Evolutionary conservation across 1,140 invertebrate species (phyloP).

Genomic region (Drosophila pandora): DNA sequence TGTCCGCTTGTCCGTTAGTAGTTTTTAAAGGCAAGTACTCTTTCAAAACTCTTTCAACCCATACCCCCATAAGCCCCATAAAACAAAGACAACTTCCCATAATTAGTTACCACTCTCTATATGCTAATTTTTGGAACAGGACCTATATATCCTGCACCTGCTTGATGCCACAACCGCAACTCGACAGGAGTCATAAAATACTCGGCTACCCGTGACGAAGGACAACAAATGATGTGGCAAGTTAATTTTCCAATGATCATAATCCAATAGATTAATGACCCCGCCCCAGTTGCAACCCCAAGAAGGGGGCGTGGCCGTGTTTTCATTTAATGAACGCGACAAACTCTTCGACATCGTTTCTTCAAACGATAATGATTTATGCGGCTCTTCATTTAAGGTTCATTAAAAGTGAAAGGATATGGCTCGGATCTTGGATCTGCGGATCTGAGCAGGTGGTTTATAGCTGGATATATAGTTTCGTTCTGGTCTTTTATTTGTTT

Average conservation of each 20-base stretch:
- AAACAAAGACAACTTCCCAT: not conserved
- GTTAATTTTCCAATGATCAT: slow-evolving; percentile 62
- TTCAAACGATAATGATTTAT: slow-evolving; percentile 71
- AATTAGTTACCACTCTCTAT: not conserved
- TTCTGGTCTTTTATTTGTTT: slow-evolving; percentile 45
- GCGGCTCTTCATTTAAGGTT: slow-evolving; percentile 67
- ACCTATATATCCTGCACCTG: slow-evolving; percentile 21
- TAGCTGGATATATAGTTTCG: slow-evolving; percentile 2
- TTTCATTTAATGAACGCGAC: slow-evolving; percentile 73
- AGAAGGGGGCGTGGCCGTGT: slow-evolving; percentile 29
- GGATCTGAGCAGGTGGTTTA: slow-evolving; percentile 37
- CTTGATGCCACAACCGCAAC: slow-evolving; percentile 10
- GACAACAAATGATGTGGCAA: slow-evolving; percentile 69
- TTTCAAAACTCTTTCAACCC: not conserved
- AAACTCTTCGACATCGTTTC: slow-evolving; percentile 55
- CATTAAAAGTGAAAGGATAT: slow-evolving; percentile 80
- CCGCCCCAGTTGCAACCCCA: not conserved
- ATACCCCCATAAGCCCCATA: not conserved
- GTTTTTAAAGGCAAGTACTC: no score
- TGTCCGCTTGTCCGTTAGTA: no score
- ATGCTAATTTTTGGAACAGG: slow-evolving; percentile 3
- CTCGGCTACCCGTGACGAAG: slow-evolving; percentile 13
- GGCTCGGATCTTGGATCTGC: slow-evolving; percentile 17
- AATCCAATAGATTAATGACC: slow-evolving; percentile 71
- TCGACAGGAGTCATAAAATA: slow-evolving; percentile 30